These are phyloP conservation scores for Drosophila erecta DNA, from an alignment of 1,140 invertebrate species.

Conservation along the genomic window DNA sequence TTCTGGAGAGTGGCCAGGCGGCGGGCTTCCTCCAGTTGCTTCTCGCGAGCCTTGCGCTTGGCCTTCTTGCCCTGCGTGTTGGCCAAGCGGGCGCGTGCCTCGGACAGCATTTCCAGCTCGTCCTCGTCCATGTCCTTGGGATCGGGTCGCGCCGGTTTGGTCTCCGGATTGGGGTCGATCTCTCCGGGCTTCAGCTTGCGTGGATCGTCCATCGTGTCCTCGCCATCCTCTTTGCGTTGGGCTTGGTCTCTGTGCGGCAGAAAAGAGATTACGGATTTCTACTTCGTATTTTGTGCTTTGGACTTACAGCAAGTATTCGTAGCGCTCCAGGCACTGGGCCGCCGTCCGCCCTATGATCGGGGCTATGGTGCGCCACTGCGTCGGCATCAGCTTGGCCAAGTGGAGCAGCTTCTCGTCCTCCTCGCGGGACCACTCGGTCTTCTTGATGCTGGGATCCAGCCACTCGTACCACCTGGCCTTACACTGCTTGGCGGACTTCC, in stretches of 20 bases:
- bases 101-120: constrained; percentile 99
- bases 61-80: constrained; percentile 99
- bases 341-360: constrained; percentile 99
- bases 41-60: constrained; percentile 99
- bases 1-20: constrained; percentile 98
- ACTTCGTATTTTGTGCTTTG: not conserved
- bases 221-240: constrained; percentile 98
- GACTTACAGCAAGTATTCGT: constrained; percentile 97
- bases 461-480: constrained; percentile 99
- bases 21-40: constrained; percentile 98
- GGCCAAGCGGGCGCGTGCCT: constrained; percentile 98
- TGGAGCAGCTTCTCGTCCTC: constrained; percentile 99
- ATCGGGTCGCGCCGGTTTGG: constrained; percentile 99
- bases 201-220: constrained; percentile 96
- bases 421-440: constrained; percentile 99
- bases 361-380: constrained; percentile 99
- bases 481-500: constrained; percentile 99
- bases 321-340: constrained; percentile 98
- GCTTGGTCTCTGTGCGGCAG: constrained; percentile 91
- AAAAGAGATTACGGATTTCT: too few relatives aligned
- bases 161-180: constrained; percentile 99
- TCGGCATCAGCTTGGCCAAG: constrained; percentile 99
- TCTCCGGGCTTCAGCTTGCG: constrained; percentile 99
- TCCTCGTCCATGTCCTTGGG: constrained; percentile 99
- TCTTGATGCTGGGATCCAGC: constrained; percentile 99